Percentiles rank a stretch among this genome's conserved stretches.
phyloP scores from a whole-genome alignment of 2,113 vertebrate species.

The Toxotes jaculatrix region DNA sequence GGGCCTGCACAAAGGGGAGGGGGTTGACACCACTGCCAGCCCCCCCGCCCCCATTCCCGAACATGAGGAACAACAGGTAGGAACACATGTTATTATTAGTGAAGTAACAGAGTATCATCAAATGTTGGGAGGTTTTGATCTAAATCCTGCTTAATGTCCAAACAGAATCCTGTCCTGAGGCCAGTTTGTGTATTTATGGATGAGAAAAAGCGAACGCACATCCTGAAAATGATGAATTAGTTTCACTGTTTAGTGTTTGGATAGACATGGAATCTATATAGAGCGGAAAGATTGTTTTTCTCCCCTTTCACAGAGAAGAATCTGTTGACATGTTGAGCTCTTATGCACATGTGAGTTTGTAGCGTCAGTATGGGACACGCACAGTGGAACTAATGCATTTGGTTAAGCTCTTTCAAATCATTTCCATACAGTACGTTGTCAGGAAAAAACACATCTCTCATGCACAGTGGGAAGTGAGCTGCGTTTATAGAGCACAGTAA shows the following conservation, averaged over 20 bases:
- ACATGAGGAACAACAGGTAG: not conserved
- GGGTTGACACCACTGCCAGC: not conserved
- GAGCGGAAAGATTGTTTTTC: conserved; percentile 48
- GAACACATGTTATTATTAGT: not conserved
- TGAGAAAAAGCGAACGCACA: not conserved
- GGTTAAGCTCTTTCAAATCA: conserved; percentile 69
- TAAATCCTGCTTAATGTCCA: not conserved
- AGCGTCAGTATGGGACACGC: conserved; percentile 50
- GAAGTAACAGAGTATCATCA: not conserved
- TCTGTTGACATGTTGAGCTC: conserved; percentile 70
- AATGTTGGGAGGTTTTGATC: conserved; percentile 3
- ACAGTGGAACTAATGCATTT: conserved; percentile 78
- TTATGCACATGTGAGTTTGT: conserved; percentile 73
- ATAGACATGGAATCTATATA: conserved; percentile 68
- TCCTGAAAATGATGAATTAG: conserved; percentile 30
- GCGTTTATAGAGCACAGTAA: conserved; percentile 23
- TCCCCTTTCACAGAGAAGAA: conserved; percentile 31
- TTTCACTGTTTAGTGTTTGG: conserved; percentile 66
- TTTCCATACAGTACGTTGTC: conserved; percentile 67
- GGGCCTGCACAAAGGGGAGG: not conserved
- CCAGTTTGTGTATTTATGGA: conserved; percentile 22
- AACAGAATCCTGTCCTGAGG: conserved; percentile 22
- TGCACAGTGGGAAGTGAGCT: conserved; percentile 40
- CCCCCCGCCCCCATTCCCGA: not conserved
- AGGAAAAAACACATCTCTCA: conserved; percentile 60